A percentile compares a stretch with the other conserved stretches of the same genome.
Evolutionary conservation across 2,113 vertebrate genomes (phyloP).

Genomic region (Clarias gariepinus): DNA sequence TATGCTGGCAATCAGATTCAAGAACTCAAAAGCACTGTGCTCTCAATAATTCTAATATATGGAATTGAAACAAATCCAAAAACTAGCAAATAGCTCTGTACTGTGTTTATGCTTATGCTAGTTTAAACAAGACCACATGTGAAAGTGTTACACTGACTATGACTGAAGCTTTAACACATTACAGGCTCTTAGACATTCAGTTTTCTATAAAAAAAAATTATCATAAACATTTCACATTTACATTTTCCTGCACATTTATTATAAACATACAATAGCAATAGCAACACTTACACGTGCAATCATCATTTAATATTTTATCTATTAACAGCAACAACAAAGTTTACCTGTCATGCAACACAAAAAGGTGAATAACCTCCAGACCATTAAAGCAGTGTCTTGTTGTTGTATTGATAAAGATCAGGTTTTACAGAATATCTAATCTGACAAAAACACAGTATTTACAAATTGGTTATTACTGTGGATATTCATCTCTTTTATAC

Average conservation of each 20-base stretch:
- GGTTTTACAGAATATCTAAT: background rate
- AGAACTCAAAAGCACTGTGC: background rate
- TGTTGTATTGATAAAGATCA: background rate
- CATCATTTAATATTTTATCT: constrained; percentile 15
- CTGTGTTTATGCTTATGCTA: background rate
- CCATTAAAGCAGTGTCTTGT: background rate
- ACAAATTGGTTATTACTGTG: background rate
- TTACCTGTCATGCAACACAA: background rate
- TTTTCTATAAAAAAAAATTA: background rate
- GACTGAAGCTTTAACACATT: background rate
- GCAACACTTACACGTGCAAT: background rate
- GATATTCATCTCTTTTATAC: background rate
- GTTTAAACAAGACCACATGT: background rate
- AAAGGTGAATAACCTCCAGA: background rate
- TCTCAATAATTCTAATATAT: background rate
- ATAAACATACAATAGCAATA: constrained; percentile 20
- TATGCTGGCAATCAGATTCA: background rate
- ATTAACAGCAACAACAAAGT: constrained; percentile 9
- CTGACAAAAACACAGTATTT: constrained; percentile 16
- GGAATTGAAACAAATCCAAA: background rate
- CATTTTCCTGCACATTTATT: constrained; percentile 24
- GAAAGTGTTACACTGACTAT: background rate
- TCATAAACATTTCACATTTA: background rate
- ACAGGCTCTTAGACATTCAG: background rate
- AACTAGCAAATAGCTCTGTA: background rate